Evolutionary conservation across 2,888 invertebrate genomes (phyloP).

Genomic region (Protodeltote pygarga): DNA sequence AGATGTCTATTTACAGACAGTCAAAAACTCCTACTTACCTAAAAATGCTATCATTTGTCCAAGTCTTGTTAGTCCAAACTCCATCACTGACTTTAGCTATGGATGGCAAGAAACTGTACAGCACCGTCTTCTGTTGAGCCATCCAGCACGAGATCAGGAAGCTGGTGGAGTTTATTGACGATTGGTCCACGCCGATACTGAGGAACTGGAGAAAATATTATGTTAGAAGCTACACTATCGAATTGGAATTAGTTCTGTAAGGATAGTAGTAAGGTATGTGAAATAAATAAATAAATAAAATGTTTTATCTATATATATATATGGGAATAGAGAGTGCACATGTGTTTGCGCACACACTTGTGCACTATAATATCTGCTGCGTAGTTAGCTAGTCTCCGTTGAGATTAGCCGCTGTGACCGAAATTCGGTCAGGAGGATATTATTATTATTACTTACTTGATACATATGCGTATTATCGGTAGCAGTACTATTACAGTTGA

Average conservation of each 20-base stretch:
- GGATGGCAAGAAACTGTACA: constrained; percentile 90
- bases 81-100: constrained; percentile 85
- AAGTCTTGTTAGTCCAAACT: constrained; percentile 86
- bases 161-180: constrained; percentile 88
- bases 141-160: constrained; percentile 89
- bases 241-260: too few relatives aligned
- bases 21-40: constrained; percentile 58
- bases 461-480: constrained; percentile 62
- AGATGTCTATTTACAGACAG: background rate
- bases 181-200: constrained; percentile 89
- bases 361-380: too few relatives aligned
- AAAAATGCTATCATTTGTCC: constrained; percentile 88
- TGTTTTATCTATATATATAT: too few relatives aligned
- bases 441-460: constrained; percentile 63
- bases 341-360: too few relatives aligned
- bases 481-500: constrained; percentile 82
- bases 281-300: too few relatives aligned
- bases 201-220: constrained; percentile 77
- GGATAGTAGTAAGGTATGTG: too few relatives aligned
- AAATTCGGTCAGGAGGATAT: too few relatives aligned
- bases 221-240: too few relatives aligned
- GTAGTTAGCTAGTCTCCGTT: too few relatives aligned
- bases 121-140: constrained; percentile 74
- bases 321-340: too few relatives aligned
- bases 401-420: too few relatives aligned